phyloP scores from a whole-genome alignment of 1,140 invertebrate genomes.

The Diorhabda carinulata region DNA sequence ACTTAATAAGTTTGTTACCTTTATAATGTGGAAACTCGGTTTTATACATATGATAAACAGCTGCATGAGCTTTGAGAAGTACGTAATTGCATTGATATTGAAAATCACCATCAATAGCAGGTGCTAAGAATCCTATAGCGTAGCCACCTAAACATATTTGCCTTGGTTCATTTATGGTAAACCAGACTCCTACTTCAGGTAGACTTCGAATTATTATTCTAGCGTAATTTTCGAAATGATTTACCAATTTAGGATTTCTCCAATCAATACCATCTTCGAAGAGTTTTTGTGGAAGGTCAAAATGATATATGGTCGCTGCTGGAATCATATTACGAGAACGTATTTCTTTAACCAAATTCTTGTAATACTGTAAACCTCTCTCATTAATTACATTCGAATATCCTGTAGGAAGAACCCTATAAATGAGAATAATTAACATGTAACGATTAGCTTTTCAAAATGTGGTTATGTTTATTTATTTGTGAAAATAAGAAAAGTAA shows the following conservation, averaged over 20 bases:
- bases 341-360: background rate
- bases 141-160: slow-evolving; percentile 28
- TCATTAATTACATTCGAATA: slow-evolving; percentile 1
- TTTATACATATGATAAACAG: slow-evolving; percentile 52
- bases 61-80: slow-evolving; percentile 52
- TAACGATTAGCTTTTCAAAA: no score
- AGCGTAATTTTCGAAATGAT: slow-evolving; percentile 4
- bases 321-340: background rate
- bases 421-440: no score
- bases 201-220: background rate
- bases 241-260: background rate
- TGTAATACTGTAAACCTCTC: background rate
- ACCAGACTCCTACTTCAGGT: slow-evolving; percentile 48
- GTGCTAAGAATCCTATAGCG: slow-evolving; percentile 23
- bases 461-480: no score
- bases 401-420: slow-evolving; percentile 2
- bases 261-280: slow-evolving; percentile 28
- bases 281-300: background rate
- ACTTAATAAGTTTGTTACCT: slow-evolving; percentile 36
- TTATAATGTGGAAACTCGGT: slow-evolving; percentile 45
- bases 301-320: slow-evolving; percentile 3
- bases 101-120: slow-evolving; percentile 50
- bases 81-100: slow-evolving; percentile 53
- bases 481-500: no score
- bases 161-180: slow-evolving; percentile 45